Base-by-base conservation (phyloP, 2,797 vertebrate species). In the Sebastes itinus region DNA sequence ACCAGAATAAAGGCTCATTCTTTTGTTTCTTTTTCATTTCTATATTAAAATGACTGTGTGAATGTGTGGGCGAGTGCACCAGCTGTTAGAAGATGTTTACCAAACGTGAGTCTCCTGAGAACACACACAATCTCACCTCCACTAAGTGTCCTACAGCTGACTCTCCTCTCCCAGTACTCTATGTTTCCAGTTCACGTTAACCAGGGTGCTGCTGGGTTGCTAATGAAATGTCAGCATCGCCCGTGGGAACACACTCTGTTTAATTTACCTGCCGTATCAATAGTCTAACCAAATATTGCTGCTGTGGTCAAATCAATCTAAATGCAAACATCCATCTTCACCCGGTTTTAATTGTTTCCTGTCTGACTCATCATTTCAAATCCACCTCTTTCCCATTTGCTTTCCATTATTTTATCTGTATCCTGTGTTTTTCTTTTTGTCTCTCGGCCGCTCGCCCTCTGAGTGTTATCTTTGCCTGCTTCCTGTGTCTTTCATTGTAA, bases 201-300 rank as follows among this genome's bases (percentile, higher is more conserved):
- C 71, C 49, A 25, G 14, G 49, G 61, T 68, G 56, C 83, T 75
- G 68, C 80, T 72, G 38, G 69, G 38, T 52, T 79, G 75, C 67
- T 78, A 86, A 91, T 89, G 80, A 92, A 90, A 88, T 77, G 65
- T 89, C 84, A 84, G 62, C 75, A 38, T 67, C 30, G 6, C 38
- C 30, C 59, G 77, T 92, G 92, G 80, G 92, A 93, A 87, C 77
- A 85, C 49, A 33, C 68, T 23, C n/a, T 94, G 88, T 93, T 94
- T 92, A 85, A 81, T 87, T 76, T 78, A 79, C 71, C 88, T 93
- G 93, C 63, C 25, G 10, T 71, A 69, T 91, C 74, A 89, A 81
- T 87, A 78, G 74, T 35, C n/a, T 20, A 62, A 65, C 28, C 56
- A 78, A 79, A 87, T 42, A 69, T 58, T 67, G 80, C 72, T 9